A percentile compares a stretch with the other conserved stretches of the same genome.
Conservation (phyloP, 2,888 invertebrate genomes). For the Selenia dentaria region DNA sequence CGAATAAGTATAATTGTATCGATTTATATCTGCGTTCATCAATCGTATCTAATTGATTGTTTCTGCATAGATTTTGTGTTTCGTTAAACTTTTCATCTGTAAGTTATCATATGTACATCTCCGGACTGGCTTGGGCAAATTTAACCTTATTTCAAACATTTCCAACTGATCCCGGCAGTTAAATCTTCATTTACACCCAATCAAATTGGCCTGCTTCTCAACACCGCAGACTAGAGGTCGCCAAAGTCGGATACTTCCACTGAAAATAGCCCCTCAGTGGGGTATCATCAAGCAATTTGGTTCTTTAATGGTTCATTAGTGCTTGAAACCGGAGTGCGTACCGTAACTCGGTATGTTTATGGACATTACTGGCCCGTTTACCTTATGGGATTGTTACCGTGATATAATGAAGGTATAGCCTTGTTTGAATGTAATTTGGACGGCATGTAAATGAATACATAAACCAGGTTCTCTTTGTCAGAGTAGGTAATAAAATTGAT, state of each 20-base stretch:
- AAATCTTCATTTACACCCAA: conserved; percentile 2
- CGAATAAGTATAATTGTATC: too few species aligned
- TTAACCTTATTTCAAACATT: too few species aligned
- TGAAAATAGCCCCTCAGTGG: conserved; percentile 44
- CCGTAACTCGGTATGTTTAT: conserved; percentile 33
- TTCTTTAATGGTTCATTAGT: conserved; percentile 68
- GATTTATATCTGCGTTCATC: too few species aligned
- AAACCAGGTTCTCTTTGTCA: too few species aligned
- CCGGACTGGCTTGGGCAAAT: too few species aligned
- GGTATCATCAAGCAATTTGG: conserved; percentile 60
- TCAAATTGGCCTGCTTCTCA: conserved; percentile 8
- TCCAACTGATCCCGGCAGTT: too few species aligned
- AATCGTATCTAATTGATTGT: too few species aligned
- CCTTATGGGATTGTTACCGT: conserved; percentile 18
- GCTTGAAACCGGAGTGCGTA: conserved; percentile 56
- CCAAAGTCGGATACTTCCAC: conserved; percentile 22
- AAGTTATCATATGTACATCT: too few species aligned
- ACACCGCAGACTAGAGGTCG: conserved; percentile 7
- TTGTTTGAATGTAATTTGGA: conserved; percentile 10
- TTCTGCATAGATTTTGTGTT: too few species aligned
- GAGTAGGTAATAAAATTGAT: too few species aligned
- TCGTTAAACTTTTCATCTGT: too few species aligned
- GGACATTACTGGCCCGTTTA: conserved; percentile 18
- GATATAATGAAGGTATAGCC: conserved; percentile 16
- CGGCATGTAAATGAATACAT: conserved; percentile 3